Conservation (phyloP, 2,797 vertebrate genomes). For the Graptemys geographica region DNA sequence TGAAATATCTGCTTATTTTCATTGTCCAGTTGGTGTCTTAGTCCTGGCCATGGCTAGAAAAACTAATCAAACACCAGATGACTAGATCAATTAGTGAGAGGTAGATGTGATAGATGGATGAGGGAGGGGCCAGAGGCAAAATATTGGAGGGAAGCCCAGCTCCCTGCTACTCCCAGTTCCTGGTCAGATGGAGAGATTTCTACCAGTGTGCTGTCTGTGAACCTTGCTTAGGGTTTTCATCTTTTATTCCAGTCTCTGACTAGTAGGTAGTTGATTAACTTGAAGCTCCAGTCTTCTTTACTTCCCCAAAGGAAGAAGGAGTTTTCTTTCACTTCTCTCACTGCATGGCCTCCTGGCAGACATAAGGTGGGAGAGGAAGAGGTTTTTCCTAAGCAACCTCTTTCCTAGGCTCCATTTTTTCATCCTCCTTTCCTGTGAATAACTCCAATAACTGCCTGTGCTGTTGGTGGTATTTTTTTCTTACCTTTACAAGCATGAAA, state of each 20-base stretch:
- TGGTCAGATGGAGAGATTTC: background rate
- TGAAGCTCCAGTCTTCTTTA: background rate
- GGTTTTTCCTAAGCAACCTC: background rate
- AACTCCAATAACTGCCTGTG: background rate
- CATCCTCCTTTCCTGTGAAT: conserved; percentile 18
- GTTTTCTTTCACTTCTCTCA: background rate
- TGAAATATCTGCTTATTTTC: conserved; percentile 27
- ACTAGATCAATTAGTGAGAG: background rate
- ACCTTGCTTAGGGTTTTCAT: background rate
- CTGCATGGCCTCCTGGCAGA: background rate
- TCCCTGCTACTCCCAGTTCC: background rate
- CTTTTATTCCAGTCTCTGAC: background rate
- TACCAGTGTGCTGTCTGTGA: background rate
- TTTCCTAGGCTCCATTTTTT: background rate
- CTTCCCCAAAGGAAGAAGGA: background rate
- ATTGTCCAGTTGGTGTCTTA: background rate
- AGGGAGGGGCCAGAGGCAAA: background rate
- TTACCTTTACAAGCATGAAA: background rate
- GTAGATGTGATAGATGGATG: background rate
- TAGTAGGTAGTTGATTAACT: background rate
- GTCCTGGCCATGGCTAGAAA: background rate
- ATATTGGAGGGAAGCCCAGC: background rate
- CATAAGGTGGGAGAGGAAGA: background rate
- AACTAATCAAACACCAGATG: background rate
- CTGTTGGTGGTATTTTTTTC: conserved; percentile 1